A percentile compares a stretch with the other conserved stretches of the same genome.
phyloP scores from a whole-genome alignment of 2,113 vertebrate species.

The Suncus etruscus region DNA sequence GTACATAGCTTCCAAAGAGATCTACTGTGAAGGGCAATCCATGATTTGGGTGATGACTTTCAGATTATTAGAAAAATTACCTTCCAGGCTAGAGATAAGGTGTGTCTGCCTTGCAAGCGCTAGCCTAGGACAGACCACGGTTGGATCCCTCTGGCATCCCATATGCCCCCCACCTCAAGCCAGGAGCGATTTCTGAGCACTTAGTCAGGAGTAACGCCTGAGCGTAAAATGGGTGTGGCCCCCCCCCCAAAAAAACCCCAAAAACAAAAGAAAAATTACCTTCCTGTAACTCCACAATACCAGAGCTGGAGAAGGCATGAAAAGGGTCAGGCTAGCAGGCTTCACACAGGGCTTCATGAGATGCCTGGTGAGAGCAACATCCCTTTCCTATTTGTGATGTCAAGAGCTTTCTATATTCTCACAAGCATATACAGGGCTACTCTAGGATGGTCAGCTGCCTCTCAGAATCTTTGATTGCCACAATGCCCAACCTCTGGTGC shows the following conservation, averaged over 20 bases:
- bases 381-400: neutral
- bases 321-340: neutral
- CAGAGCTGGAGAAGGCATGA: neutral
- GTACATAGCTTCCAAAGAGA: neutral
- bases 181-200: no score
- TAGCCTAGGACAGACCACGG: no score
- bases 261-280: neutral
- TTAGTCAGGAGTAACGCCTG: no score
- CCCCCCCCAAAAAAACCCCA: no score
- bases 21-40: neutral
- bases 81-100: no score
- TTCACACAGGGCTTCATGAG: neutral
- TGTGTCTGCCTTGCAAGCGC: no score
- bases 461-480: conserved; percentile 29
- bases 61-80: neutral
- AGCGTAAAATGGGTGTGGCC: no score
- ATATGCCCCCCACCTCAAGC: no score
- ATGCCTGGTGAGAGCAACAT: neutral
- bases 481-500: neutral
- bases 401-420: neutral
- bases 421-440: neutral
- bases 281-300: neutral
- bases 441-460: neutral
- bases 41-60: neutral
- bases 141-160: no score